Conservation (phyloP, 2,113 vertebrate species). For the Phalacrocorax aristotelis region DNA sequence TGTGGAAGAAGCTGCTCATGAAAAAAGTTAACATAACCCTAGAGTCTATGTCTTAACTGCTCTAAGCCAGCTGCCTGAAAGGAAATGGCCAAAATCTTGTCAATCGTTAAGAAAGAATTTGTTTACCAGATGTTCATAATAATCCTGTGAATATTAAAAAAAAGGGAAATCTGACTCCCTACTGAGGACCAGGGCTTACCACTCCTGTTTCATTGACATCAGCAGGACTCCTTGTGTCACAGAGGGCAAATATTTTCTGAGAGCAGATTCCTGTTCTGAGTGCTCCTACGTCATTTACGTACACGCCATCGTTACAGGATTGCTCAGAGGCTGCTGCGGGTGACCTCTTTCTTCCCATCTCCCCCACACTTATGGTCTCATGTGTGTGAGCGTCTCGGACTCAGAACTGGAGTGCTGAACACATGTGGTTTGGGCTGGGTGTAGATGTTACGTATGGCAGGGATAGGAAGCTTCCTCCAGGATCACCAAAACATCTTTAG, state of each 20-base stretch:
- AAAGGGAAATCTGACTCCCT: conserved; percentile 3
- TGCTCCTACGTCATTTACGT: not conserved
- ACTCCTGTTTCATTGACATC: conserved; percentile 43
- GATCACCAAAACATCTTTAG: not conserved
- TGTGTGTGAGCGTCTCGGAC: not conserved
- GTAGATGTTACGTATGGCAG: not conserved
- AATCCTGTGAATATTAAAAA: not conserved
- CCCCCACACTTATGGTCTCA: not conserved
- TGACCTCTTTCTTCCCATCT: not conserved
- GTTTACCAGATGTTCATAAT: conserved; percentile 57
- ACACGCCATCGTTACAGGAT: not conserved
- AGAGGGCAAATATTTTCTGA: conserved; percentile 39
- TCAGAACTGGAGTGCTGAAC: not conserved
- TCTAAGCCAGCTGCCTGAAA: conserved; percentile 29
- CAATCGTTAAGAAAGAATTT: conserved; percentile 42
- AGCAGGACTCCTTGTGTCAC: conserved; percentile 20
- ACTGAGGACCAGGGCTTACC: not conserved
- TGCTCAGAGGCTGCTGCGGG: conserved; percentile 3
- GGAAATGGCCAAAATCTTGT: conserved; percentile 45
- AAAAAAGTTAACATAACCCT: not conserved
- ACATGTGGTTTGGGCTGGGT: not conserved
- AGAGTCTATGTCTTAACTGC: not conserved
- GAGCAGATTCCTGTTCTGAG: conserved; percentile 24
- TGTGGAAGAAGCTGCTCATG: not conserved
- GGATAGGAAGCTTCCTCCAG: not conserved